Base-by-base conservation (phyloP, 2,888 invertebrate genomes). In the Graphium colonna region DNA sequence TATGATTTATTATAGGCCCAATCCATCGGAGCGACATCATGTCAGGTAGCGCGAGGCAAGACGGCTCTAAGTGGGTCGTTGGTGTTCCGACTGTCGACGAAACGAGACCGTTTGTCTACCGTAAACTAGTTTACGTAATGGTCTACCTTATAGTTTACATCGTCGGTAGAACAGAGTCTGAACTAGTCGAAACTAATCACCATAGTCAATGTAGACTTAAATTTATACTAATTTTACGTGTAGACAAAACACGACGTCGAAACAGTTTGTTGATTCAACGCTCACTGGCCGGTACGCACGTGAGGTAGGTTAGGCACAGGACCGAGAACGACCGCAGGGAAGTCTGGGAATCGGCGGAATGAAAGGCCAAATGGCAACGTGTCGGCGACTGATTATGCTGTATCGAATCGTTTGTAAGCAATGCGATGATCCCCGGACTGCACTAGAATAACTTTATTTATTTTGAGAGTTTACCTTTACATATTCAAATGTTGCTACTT, bases 371-470 rank as follows among this genome's bases (percentile, higher is more conserved):
- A 69, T 68, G 80, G 71, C 79, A 56, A 81, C 77, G 85, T 68
- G 88, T 78, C 79, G 88, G 88, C 77, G 87, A 89, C 88, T 89
- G 87, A 84, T 76, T 71, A 79, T 75, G 77, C 75, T 67, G 77
- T 80, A 75, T 79, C 79, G 76, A 63, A 83, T 82, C 79, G 77
- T 74, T 76, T 72, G 69, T 71, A 75, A 84, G 83, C 81, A 84
- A 85, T 83, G 79, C 70, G 75, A 77, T 62, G 77, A 82, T 84
- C 86, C 86, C 87, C 80, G 77, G 86, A 88, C 88, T 88, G 87
- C 83, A 86, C 79, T 87, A 87, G 84, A 78, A 78, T 83, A 85
- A 87, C 78, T 83, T 86, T 82, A 86, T 86, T 89, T 87, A 89
- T 89, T 87, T 86, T 87, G 88, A 84, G 87, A 89, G 72, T 77